Evolutionary conservation across 2,113 vertebrate species (phyloP).

Genomic region (Alligator sinensis): DNA sequence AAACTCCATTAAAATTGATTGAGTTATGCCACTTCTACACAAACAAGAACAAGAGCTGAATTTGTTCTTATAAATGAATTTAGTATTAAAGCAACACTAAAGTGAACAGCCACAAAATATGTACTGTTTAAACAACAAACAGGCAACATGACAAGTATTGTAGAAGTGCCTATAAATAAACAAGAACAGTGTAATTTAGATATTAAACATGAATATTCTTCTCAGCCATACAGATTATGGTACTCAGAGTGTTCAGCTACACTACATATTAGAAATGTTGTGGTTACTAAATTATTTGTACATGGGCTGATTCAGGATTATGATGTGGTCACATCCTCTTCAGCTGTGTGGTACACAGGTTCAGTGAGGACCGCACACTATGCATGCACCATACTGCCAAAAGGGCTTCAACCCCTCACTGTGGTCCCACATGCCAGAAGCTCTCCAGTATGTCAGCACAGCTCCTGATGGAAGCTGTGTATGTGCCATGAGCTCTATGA

Average conservation of each 20-base stretch:
- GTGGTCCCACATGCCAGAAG: too few species aligned
- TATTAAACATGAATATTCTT: background rate
- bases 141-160: background rate
- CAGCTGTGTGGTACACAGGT: too few species aligned
- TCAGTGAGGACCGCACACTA: fast-evolving
- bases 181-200: background rate
- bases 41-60: background rate
- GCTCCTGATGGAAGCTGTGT: too few species aligned
- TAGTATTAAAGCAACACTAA: background rate
- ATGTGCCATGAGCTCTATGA: too few species aligned
- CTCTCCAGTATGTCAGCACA: too few species aligned
- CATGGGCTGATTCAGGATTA: too few species aligned
- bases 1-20: background rate
- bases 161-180: background rate
- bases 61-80: background rate
- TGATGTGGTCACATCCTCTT: too few species aligned
- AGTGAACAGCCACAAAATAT: background rate
- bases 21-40: background rate
- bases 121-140: background rate
- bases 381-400: background rate
- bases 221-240: background rate
- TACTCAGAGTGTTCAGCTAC: background rate
- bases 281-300: background rate
- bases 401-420: too few species aligned
- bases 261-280: background rate